Evolutionary conservation across 2,797 vertebrate species (phyloP).

Genomic region (Furcifer pardalis): DNA sequence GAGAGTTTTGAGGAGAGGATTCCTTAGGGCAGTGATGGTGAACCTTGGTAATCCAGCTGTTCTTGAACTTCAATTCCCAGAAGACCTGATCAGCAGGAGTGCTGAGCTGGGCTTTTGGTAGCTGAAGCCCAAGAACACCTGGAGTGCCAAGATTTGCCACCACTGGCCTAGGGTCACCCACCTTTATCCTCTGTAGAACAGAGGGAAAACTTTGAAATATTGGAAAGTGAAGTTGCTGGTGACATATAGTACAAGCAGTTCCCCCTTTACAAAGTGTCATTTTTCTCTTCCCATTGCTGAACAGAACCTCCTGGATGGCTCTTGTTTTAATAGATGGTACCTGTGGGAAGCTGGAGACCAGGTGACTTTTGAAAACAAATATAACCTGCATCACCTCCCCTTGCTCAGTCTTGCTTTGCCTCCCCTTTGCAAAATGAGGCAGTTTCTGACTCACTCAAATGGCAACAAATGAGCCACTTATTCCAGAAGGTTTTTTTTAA

Average conservation of each 20-base stretch:
- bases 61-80: no score
- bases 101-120: no score
- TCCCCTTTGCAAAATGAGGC: neutral
- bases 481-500: neutral
- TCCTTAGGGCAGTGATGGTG: no score
- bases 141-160: no score
- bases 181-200: neutral
- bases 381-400: neutral
- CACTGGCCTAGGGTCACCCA: neutral
- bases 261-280: no score
- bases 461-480: neutral
- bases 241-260: neutral
- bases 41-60: no score
- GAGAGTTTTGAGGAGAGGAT: neutral
- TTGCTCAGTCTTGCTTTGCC: conserved; percentile 1
- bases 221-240: no score
- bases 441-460: neutral
- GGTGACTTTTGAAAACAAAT: conserved; percentile 24
- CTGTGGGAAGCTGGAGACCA: neutral
- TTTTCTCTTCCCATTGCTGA: neutral
- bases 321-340: neutral
- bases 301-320: no score
- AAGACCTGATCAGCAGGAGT: no score
- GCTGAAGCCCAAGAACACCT: no score
- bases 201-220: neutral